Evolutionary conservation across 1,140 invertebrate species (phyloP).

Genomic region (Bombus difficillimus): DNA sequence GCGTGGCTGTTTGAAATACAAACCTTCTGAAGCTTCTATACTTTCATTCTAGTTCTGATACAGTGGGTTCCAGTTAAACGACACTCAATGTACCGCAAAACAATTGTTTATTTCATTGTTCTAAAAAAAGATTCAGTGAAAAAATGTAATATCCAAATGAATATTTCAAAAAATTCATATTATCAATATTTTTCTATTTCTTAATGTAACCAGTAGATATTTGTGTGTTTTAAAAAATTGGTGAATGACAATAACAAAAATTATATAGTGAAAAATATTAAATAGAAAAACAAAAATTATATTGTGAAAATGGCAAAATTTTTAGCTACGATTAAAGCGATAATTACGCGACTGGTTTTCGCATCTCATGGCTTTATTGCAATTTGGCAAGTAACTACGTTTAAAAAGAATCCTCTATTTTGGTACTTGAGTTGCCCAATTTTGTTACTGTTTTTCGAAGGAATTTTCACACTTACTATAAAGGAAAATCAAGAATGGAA

Average conservation of each 20-base stretch:
- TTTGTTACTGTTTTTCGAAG: conserved; percentile 89
- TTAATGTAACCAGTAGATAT: not conserved
- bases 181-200: not conserved
- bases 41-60: conserved; percentile 15
- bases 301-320: conserved; percentile 86
- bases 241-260: not conserved
- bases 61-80: not conserved
- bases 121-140: not conserved
- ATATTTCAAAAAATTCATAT: too few relatives aligned
- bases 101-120: not conserved
- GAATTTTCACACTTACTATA: conserved; percentile 92
- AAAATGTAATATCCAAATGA: not conserved
- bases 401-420: conserved; percentile 88
- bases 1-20: conserved; percentile 19
- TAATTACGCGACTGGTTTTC: conserved; percentile 91
- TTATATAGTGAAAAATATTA: not conserved
- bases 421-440: conserved; percentile 91
- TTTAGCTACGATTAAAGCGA: conserved; percentile 90
- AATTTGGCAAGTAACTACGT: conserved; percentile 91
- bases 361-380: conserved; percentile 90
- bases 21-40: not conserved
- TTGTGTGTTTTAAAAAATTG: not conserved
- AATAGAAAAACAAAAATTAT: too few relatives aligned
- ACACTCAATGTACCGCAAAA: not conserved
- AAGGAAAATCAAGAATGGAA: conserved; percentile 94